A percentile compares a stretch with the other conserved stretches of the same genome.
phyloP scores from a whole-genome alignment of 2,797 vertebrate genomes.

The Acrocephalus scirpaceus region DNA sequence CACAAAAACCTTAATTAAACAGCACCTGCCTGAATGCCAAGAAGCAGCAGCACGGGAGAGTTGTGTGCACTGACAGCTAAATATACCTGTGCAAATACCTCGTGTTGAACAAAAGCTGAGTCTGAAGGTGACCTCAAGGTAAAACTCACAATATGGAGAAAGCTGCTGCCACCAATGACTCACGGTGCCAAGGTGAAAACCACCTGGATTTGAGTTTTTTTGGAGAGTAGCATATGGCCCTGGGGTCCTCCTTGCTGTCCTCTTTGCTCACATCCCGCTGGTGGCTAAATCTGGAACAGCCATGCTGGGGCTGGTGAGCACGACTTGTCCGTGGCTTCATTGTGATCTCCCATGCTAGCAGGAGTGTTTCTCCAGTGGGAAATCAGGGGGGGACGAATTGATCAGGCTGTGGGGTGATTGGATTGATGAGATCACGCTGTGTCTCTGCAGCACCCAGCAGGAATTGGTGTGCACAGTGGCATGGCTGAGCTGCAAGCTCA shows the following conservation, averaged over 20 bases:
- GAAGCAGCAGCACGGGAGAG: background rate
- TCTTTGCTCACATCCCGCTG: background rate
- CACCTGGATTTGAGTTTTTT: background rate
- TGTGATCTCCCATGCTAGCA: background rate
- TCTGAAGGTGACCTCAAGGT: conserved; percentile 37
- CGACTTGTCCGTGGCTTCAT: background rate
- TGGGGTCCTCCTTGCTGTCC: background rate
- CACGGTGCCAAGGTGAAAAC: background rate
- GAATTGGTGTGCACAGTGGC: accelerated
- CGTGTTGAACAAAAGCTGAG: background rate
- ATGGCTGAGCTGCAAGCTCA: background rate
- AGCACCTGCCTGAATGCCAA: conserved; percentile 8
- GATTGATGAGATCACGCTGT: background rate
- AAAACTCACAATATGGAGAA: background rate
- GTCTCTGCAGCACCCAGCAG: background rate
- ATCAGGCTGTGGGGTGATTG: background rate
- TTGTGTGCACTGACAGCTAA: conserved; percentile 10
- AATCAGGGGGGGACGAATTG: background rate
- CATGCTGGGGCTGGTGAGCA: background rate
- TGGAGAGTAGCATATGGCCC: background rate
- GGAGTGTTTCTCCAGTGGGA: background rate
- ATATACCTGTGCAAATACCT: conserved; percentile 5
- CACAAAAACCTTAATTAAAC: conserved; percentile 46
- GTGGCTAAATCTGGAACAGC: background rate
- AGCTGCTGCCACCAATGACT: background rate